Base-by-base conservation (phyloP, 1,140 invertebrate genomes). In the Penaeus chinensis region DNA sequence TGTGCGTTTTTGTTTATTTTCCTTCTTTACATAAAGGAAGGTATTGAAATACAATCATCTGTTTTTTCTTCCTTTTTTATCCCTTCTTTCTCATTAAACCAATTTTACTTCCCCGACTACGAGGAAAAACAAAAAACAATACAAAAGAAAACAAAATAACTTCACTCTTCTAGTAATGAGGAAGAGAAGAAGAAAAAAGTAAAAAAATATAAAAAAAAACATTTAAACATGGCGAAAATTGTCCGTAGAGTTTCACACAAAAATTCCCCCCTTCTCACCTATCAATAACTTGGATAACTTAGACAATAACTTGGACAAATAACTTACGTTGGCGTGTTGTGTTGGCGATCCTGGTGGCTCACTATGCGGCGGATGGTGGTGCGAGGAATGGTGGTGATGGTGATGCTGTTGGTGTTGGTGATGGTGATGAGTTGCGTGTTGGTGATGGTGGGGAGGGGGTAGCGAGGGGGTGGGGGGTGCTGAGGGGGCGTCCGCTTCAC, bases 341-440 rank as follows among this genome's bases (percentile, higher is more conserved):
- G 76, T 27, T 65, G 87, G 71, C 65, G 87, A 84, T 84, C 76
- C 76, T 66, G 87, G 63, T 42, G 88, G 66, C 24, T 81, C 76
- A 42, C 76, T 85, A 24, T 84, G 63, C 20, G 82, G 88, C 47
- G 88, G 77, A n/a, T 82, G 77, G 77, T 85, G 88, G 32, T 89
- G 87, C 20, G 77, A 78, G 61, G 78, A 47, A 76, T 80, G 82
- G 32, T 84, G 82, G 16, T 76, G 69, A 54, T 60, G 71, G 74
- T 84, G 87, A 82, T 89, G 87, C 7, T 83, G 87, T 16, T 83
- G 87, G 60, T 83, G 87, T 24, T 84, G 87, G 76, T 84, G 87
- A 4, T 65, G 82, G 62, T 63, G 76, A 10, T 84, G 71, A 71
- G 76, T 84, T n/a, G 71, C 78, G 80, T 71, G 65, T 19, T 47